Evolutionary conservation across 1,140 invertebrate species (phyloP).

Genomic region (Ditylenchus dipsaci): DNA sequence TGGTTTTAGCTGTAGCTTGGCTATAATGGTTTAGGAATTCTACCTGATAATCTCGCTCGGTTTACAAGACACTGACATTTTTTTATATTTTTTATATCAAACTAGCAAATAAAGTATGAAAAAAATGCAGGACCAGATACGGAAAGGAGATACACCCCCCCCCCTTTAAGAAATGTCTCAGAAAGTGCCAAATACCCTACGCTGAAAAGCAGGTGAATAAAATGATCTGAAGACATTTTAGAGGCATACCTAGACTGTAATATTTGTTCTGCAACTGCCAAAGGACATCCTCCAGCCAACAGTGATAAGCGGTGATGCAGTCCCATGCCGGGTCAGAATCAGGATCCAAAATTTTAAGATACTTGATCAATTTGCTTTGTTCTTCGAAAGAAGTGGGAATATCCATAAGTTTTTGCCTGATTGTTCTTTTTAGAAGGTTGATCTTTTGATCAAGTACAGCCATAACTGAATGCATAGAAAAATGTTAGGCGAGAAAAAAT

Average conservation of each 20-base stretch:
- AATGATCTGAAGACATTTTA: no score
- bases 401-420: slow-evolving; percentile 77
- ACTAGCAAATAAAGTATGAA: no score
- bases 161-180: no score
- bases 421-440: slow-evolving; percentile 71
- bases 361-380: slow-evolving; percentile 78
- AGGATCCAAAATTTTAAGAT: slow-evolving; percentile 55
- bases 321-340: slow-evolving; percentile 55
- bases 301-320: slow-evolving; percentile 54
- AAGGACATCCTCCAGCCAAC: slow-evolving; percentile 52
- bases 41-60: no score
- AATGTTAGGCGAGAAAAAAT: slow-evolving; percentile 9
- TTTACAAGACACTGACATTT: no score
- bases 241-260: neutral
- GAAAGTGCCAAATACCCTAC: no score
- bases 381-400: slow-evolving; percentile 83
- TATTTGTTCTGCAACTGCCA: slow-evolving; percentile 53
- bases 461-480: slow-evolving; percentile 45
- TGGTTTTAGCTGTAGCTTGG: no score
- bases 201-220: no score
- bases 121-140: no score
- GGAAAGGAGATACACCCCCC: no score
- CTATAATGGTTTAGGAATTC: no score
- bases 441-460: slow-evolving; percentile 85
- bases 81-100: no score